phyloP scores from a whole-genome alignment of 2,113 vertebrate species.

The Apeltes quadracus region DNA sequence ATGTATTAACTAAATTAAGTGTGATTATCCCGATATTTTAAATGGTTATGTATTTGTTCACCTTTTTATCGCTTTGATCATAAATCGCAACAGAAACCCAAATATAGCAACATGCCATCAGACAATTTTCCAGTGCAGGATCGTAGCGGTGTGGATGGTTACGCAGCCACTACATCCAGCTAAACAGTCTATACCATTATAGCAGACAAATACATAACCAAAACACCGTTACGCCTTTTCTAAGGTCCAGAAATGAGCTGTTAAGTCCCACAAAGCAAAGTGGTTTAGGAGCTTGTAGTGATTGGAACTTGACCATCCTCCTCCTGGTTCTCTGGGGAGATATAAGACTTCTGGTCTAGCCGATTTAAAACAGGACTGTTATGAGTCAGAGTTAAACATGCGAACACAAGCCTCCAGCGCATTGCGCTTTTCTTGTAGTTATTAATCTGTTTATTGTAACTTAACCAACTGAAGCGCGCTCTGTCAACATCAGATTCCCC shows the following conservation, averaged over 20 bases:
- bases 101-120: not conserved
- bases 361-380: conserved; percentile 16
- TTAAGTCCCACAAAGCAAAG: not conserved
- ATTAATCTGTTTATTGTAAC: conserved; percentile 32
- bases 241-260: not conserved
- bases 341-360: conserved; percentile 7
- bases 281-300: not conserved
- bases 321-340: conserved; percentile 7
- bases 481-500: conserved; percentile 2
- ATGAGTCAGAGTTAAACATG: conserved; percentile 38
- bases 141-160: not conserved
- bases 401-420: not conserved
- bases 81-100: not conserved
- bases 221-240: not conserved
- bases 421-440: conserved; percentile 20
- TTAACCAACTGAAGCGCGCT: conserved; percentile 1
- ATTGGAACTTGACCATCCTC: conserved; percentile 14
- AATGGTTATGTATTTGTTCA: not conserved
- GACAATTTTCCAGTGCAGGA: not conserved
- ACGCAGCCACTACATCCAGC: not conserved
- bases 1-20: not conserved
- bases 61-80: not conserved
- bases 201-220: not conserved
- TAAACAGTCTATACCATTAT: not conserved
- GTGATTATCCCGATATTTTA: too few species aligned